These are phyloP conservation scores for Magallana nippona DNA, from an alignment of 2,888 invertebrate species.

Conservation along the genomic window DNA sequence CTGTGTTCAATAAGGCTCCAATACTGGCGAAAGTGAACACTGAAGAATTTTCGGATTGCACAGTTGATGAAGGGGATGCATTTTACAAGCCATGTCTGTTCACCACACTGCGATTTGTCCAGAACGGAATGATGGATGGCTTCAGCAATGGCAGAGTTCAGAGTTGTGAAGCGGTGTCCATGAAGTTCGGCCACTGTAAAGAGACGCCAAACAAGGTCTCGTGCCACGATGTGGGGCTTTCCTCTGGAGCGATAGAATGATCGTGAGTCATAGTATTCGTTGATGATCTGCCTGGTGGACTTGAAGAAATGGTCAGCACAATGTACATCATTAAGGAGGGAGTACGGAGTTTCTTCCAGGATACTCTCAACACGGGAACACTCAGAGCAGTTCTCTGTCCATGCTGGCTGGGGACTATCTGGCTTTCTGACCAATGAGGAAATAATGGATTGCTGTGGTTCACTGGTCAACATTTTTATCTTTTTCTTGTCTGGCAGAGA, in stretches of 20 bases:
- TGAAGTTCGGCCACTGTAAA: background rate
- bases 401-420: background rate
- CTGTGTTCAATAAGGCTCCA: background rate
- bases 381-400: conserved; percentile 1
- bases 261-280: background rate
- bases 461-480: background rate
- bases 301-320: background rate
- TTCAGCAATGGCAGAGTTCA: background rate
- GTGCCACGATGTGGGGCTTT: background rate
- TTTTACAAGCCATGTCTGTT: background rate
- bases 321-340: background rate
- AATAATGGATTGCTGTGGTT: background rate
- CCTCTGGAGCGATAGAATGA: conserved; percentile 4
- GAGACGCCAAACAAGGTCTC: conserved; percentile 26
- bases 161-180: conserved; percentile 9
- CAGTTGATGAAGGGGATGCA: conserved; percentile 3
- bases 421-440: background rate
- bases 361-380: background rate
- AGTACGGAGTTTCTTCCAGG: background rate
- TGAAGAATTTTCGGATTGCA: background rate
- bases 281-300: conserved; percentile 14
- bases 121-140: background rate
- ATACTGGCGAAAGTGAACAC: background rate
- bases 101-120: background rate
- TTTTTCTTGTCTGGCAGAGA: background rate